phyloP scores from a whole-genome alignment of 2,113 vertebrate genomes.

The Hiodon tergisus region DNA sequence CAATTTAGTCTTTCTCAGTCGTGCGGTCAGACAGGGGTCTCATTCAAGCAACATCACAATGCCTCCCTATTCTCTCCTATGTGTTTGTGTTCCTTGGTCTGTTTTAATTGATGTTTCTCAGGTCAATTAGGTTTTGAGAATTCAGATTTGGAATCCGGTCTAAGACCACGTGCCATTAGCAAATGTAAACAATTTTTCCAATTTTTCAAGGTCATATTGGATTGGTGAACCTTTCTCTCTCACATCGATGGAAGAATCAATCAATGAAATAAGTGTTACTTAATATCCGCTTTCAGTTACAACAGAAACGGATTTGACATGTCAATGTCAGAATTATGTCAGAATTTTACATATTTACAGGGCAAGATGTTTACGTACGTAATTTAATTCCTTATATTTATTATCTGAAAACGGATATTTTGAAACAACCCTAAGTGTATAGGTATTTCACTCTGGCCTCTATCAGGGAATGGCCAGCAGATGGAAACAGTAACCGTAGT shows the following conservation, averaged over 20 bases:
- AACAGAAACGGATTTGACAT: too few species aligned
- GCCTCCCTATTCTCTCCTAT: slow-evolving; percentile 34
- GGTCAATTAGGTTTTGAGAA: too few species aligned
- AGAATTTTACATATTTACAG: not conserved
- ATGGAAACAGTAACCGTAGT: not conserved
- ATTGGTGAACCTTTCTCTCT: too few species aligned
- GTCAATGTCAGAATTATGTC: not conserved
- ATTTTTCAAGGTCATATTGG: too few species aligned
- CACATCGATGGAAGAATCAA: too few species aligned
- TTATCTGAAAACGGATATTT: not conserved
- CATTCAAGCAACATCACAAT: not conserved
- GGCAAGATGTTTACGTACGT: too few species aligned
- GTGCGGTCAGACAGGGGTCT: slow-evolving; percentile 52
- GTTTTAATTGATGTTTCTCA: not conserved
- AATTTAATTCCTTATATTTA: not conserved
- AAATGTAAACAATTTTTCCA: too few species aligned
- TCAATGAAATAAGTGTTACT: too few species aligned
- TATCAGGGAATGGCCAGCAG: not conserved
- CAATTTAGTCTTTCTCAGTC: slow-evolving; percentile 52
- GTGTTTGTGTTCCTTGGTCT: not conserved
- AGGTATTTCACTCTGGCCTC: not conserved
- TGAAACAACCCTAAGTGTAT: not conserved
- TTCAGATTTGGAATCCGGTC: too few species aligned
- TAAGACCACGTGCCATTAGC: too few species aligned
- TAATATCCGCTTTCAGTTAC: too few species aligned